Base-by-base conservation (phyloP, 2,113 vertebrate species). In the Trogon surrucura region DNA sequence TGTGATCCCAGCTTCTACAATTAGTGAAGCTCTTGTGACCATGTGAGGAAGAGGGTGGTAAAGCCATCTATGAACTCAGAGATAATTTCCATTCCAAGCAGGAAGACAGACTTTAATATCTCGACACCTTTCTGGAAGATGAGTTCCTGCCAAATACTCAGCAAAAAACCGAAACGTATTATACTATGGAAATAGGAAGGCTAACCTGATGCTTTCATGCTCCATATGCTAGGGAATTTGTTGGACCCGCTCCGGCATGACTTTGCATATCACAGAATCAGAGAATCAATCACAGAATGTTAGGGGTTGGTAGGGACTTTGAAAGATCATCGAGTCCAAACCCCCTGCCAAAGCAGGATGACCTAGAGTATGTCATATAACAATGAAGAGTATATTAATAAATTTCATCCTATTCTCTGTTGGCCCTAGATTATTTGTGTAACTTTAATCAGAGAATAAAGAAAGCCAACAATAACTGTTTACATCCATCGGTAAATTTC, bases 191-290 rank as follows among this genome's bases (percentile, higher is more conserved):
- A 93, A 50, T 2, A 69, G 47, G 36, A 62, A 41, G 45, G 38
- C 22, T 64, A 80, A 71, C 20, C n/a, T n/a, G n/a, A 80, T 67
- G 30, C 23, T 7, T 92, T 72, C 58, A 60, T 11, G 13, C 16
- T 11, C 36, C 47, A 60, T 36, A 22, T 9, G 41, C 30, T 78
- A 41, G 47, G 30, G 51, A 78, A 85, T 61, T 81, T 66, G 50
- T 16, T 48, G 5, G 16, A 54, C 7, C 13, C 44, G 32, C 26
- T 81, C 29, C 72, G 38, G 14, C 21, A 47, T 32, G 13, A 65
- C 56, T 95, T 65, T 0, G 0, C 1, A 1, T 34, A 23, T 41
- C 41, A 41, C 41, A 41, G 41, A 41, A 41, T 41, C 41, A 41
- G 9, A 41, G 41, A 41, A 41, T 41, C 41, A 41, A 41, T 41